These are phyloP conservation scores for Stigmatopora nigra DNA, from an alignment of 2,113 vertebrate genomes.

Conservation along the genomic window DNA sequence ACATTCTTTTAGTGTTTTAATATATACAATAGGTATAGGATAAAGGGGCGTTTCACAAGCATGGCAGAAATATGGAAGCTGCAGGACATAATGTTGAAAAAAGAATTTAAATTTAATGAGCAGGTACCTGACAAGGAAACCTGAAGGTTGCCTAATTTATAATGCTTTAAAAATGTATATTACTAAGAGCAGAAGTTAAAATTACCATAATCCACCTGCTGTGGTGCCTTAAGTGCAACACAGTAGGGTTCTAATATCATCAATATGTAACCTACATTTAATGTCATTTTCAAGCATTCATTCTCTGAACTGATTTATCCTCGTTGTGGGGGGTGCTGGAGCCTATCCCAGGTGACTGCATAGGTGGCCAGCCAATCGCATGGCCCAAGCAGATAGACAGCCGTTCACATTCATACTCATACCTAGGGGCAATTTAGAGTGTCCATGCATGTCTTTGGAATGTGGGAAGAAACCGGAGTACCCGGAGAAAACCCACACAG, in stretches of 20 bases:
- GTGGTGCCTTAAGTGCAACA: constrained; percentile 10
- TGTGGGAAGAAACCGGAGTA: no score
- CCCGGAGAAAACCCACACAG: no score
- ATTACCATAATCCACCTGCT: constrained; percentile 39
- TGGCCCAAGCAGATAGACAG: no score
- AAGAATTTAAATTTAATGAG: not conserved
- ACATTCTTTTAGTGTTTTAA: no score
- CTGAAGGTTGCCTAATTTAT: constrained; percentile 21
- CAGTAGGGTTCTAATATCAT: constrained; percentile 10
- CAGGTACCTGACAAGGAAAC: not conserved
- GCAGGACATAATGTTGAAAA: not conserved
- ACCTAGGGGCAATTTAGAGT: no score
- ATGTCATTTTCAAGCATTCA: constrained; percentile 14
- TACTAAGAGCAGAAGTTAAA: constrained; percentile 17
- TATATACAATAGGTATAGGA: no score
- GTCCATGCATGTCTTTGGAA: no score
- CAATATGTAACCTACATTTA: constrained; percentile 7
- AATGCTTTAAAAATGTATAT: constrained; percentile 25
- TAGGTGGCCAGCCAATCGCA: no score
- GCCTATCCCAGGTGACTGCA: no score
- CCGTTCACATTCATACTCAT: no score
- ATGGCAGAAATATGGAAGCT: not conserved
- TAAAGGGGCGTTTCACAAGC: not conserved
- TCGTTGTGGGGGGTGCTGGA: no score
- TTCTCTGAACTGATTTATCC: no score